phyloP scores from a whole-genome alignment of 2,888 invertebrate genomes.

The Gari tellinella region DNA sequence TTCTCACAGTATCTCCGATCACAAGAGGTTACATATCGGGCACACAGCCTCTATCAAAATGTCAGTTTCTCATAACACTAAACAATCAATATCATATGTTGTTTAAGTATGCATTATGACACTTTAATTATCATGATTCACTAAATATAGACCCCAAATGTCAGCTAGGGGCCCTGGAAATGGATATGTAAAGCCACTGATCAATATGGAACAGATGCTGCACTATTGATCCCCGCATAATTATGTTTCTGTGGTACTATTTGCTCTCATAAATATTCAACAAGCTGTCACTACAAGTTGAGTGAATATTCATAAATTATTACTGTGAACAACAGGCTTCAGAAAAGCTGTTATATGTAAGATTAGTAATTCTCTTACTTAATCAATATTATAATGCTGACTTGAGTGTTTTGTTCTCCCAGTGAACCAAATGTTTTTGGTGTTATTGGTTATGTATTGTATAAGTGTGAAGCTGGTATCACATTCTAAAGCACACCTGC shows the following conservation, averaged over 20 bases:
- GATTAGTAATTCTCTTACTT: background rate
- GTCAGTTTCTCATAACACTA: background rate
- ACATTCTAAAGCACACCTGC: too few species aligned
- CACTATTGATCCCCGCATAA: constrained; percentile 8
- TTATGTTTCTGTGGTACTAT: background rate
- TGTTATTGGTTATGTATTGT: too few species aligned
- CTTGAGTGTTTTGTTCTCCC: too few species aligned
- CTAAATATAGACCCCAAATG: constrained; percentile 20
- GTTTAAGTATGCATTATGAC: constrained; percentile 6
- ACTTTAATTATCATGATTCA: constrained; percentile 21
- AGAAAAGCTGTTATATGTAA: too few species aligned
- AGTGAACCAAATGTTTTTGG: too few species aligned
- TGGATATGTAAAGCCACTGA: constrained; percentile 26
- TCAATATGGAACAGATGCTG: constrained; percentile 25
- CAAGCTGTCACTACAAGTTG: constrained; percentile 1
- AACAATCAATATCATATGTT: background rate
- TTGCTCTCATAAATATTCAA: constrained; percentile 6
- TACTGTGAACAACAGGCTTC: background rate
- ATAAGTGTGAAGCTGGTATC: too few species aligned
- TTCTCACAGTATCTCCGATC: too few species aligned
- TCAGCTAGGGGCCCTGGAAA: constrained; percentile 26
- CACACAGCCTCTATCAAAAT: too few species aligned
- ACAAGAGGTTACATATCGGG: too few species aligned
- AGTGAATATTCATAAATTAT: constrained; percentile 11
- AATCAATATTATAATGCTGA: too few species aligned